A percentile compares a stretch with the other conserved stretches of the same genome.
Evolutionary conservation across 2,797 vertebrate genomes (phyloP).

Genomic region (Pipistrellus pipistrellus): DNA sequence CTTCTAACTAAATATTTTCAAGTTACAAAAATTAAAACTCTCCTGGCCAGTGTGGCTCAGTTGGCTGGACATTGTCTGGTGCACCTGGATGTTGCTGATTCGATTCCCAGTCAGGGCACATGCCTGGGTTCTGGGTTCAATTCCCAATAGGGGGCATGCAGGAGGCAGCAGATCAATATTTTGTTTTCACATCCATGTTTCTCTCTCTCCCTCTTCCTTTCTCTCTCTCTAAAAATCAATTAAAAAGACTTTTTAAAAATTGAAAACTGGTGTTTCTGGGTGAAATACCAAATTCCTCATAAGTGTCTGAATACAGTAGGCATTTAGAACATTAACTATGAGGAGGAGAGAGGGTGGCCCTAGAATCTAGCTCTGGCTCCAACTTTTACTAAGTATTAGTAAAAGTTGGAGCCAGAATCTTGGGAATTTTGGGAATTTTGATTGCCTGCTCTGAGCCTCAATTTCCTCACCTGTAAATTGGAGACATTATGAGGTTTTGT

Average conservation of each 20-base stretch:
- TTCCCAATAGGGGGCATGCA: background rate
- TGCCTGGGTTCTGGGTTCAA: background rate
- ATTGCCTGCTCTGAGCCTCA: background rate
- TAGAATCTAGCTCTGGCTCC: background rate
- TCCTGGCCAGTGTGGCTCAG: background rate
- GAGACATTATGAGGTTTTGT: background rate
- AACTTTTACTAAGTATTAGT: background rate
- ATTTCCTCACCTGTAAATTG: background rate
- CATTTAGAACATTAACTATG: background rate
- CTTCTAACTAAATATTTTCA: background rate
- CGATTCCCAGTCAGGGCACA: background rate
- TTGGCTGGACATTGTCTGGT: background rate
- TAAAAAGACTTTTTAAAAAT: background rate
- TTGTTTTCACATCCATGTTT: background rate
- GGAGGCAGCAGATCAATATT: background rate
- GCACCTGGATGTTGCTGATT: background rate
- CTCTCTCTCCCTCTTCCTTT: background rate
- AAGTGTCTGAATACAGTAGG: background rate
- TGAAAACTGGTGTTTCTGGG: background rate
- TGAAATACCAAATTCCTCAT: constrained; percentile 2
- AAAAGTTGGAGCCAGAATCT: no score
- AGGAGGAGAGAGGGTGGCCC: background rate
- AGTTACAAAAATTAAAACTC: constrained; percentile 12
- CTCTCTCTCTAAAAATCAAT: background rate
- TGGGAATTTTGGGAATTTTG: background rate